phyloP scores from a whole-genome alignment of 2,113 vertebrate genomes.

The Leptocoma aspasia region DNA sequence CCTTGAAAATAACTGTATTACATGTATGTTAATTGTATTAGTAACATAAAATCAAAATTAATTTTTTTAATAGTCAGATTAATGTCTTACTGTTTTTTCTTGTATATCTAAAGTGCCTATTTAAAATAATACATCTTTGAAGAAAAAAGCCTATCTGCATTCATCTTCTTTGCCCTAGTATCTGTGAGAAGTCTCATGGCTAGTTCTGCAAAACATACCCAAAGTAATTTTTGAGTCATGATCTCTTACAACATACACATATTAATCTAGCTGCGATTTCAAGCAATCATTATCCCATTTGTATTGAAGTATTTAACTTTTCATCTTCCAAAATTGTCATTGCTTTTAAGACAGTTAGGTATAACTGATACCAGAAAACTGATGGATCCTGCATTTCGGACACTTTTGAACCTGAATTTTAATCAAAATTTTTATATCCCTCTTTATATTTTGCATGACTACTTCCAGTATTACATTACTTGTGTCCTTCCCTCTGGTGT shows the following conservation, averaged over 20 bases:
- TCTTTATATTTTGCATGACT: neutral
- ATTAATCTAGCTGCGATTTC: neutral
- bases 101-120: constrained; percentile 17
- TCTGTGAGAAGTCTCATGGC: neutral
- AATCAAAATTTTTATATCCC: neutral
- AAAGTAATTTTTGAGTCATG: neutral
- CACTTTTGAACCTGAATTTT: neutral
- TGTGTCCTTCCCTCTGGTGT: neutral
- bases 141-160: neutral
- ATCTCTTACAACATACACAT: neutral
- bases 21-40: neutral
- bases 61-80: constrained; percentile 35
- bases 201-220: neutral
- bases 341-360: neutral
- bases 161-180: constrained; percentile 8
- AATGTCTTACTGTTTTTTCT: constrained; percentile 29
- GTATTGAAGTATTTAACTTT: neutral
- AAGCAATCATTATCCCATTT: neutral
- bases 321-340: neutral
- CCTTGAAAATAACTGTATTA: constrained; percentile 22
- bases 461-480: neutral
- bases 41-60: constrained; percentile 34
- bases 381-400: neutral
- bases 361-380: neutral
- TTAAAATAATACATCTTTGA: constrained; percentile 45